Evolutionary conservation across 2,113 vertebrate species (phyloP).

Genomic region (Tachysurus vachellii): DNA sequence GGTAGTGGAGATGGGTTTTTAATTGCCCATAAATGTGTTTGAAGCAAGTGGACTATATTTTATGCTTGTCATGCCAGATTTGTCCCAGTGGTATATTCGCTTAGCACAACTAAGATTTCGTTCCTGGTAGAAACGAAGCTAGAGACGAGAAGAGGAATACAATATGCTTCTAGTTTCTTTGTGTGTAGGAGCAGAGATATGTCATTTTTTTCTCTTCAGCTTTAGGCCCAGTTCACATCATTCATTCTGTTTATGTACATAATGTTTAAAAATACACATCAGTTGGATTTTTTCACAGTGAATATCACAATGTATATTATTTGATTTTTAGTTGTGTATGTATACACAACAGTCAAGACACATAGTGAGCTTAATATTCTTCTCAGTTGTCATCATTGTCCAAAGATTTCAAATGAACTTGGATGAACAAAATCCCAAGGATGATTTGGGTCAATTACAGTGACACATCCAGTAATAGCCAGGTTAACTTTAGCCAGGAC

Average conservation of each 20-base stretch:
- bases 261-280: not conserved
- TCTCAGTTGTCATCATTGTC: not conserved
- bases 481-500: slow-evolving; percentile 20
- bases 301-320: not conserved
- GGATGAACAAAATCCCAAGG: not conserved
- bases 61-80: not conserved
- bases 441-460: not conserved
- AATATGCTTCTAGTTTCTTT: slow-evolving; percentile 58
- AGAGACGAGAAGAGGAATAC: slow-evolving; percentile 25
- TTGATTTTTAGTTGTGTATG: not conserved
- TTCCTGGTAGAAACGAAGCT: slow-evolving; percentile 24
- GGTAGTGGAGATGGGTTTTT: slow-evolving; percentile 32
- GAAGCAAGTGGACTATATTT: slow-evolving; percentile 20
- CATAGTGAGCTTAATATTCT: not conserved
- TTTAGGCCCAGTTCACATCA: not conserved
- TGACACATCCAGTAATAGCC: slow-evolving; percentile 5
- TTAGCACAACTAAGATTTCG: not conserved
- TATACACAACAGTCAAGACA: not conserved
- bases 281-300: not conserved
- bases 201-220: not conserved
- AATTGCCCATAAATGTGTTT: slow-evolving; percentile 31
- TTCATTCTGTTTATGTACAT: not conserved
- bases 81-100: not conserved
- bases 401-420: not conserved
- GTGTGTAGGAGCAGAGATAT: not conserved